Percentiles rank a stretch among this genome's conserved stretches.
Conservation (phyloP, 64 coral and sea anemone genomes). For the Montipora foliosa region DNA sequence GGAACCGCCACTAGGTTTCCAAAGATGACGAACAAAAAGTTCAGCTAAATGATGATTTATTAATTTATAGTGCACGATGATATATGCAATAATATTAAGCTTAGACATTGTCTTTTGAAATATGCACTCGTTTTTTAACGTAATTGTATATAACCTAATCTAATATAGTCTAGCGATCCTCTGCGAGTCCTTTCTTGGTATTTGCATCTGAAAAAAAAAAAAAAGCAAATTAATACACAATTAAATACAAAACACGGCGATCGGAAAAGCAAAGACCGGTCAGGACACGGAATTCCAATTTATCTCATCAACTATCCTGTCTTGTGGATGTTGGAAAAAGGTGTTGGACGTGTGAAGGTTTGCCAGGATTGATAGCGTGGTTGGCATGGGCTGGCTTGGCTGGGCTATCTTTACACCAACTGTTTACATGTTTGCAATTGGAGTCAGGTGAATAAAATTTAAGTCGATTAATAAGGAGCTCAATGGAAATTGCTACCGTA, state of each 20-base stretch:
- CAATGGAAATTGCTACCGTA: too few relatives aligned
- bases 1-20: not conserved
- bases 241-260: not conserved
- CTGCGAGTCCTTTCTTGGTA: not conserved
- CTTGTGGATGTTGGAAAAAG: too few relatives aligned
- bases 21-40: not conserved
- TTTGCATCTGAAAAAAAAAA: not conserved
- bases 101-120: not conserved
- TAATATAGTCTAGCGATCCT: not conserved
- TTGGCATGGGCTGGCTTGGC: too few relatives aligned
- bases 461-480: too few relatives aligned
- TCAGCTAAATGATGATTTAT: constrained; percentile 1
- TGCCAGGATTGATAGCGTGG: too few relatives aligned
- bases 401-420: too few relatives aligned
- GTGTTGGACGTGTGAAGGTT: too few relatives aligned
- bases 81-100: not conserved
- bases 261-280: too few relatives aligned
- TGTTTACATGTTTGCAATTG: too few relatives aligned
- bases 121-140: not conserved
- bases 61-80: not conserved
- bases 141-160: not conserved
- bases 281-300: too few relatives aligned
- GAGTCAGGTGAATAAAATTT: too few relatives aligned
- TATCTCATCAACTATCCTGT: too few relatives aligned
- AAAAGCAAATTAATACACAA: not conserved